Conservation (phyloP, 2,113 vertebrate species). For the Charina bottae region DNA sequence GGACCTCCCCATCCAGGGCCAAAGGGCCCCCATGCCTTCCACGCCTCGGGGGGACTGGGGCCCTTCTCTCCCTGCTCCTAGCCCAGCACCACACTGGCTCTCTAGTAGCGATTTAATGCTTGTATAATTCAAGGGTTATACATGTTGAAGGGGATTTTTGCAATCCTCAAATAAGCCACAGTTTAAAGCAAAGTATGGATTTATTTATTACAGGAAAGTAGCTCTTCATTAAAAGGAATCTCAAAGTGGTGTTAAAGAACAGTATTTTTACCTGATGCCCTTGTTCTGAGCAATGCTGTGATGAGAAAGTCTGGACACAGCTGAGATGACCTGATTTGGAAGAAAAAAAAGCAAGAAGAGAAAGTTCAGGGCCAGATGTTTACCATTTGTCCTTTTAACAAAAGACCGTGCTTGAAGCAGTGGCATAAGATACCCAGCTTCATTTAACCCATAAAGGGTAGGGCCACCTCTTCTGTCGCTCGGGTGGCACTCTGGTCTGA, state of each 20-base stretch:
- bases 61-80: neutral
- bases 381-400: neutral
- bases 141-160: neutral
- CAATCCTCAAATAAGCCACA: neutral
- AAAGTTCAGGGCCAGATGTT: neutral
- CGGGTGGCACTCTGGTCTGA: neutral
- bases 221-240: neutral
- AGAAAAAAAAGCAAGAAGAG: neutral
- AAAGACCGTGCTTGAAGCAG: neutral
- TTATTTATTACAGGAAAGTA: neutral
- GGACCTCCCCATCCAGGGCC: neutral
- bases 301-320: constrained; percentile 91
- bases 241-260: neutral
- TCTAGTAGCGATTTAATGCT: neutral
- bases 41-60: neutral
- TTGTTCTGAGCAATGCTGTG: constrained; percentile 94
- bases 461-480: neutral
- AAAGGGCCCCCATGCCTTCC: neutral
- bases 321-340: constrained; percentile 87
- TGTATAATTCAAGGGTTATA: neutral
- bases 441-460: neutral
- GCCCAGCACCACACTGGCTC: neutral
- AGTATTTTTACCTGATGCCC: constrained; percentile 88
- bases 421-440: neutral
- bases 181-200: neutral